Base-by-base conservation (phyloP, 2,888 invertebrate genomes). In the Hydriomena furcata region DNA sequence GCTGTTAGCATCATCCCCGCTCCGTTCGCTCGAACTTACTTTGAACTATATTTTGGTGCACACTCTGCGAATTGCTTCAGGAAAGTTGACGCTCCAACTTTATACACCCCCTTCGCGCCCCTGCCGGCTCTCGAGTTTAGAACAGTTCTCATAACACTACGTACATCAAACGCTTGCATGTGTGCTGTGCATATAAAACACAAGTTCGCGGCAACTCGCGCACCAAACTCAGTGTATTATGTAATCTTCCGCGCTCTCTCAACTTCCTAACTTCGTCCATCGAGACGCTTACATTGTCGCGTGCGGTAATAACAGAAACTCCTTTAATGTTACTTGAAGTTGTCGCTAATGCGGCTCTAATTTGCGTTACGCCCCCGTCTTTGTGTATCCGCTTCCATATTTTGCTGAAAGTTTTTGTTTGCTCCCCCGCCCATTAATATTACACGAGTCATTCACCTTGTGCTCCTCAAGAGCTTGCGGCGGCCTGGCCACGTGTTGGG, bases 41-140 rank as follows among this genome's bases (percentile, higher is more conserved):
- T 80, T 79, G 81, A 78, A 81, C 82, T 82, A 82, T 79, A 82
- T 81, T 79, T 79, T 73, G 76, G 71, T 66, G 73, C 73, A 68
- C 68, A 73, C 69, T 73, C 70, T 57, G 68, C 68, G 76, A 73
- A 75, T 77, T 66, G 71, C 67, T 68, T 68, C 66, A 58, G 63
- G 66, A 71, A 71, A 79, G 76, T 76, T 76, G 73, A 74, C 73
- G 77, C 64, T 64, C 61, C 55, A 66, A 66, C 56, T 62, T 56
- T 59, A 30, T 52, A 55, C 63, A 47, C 58, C 62, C 38, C 49
- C 56, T 36, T 42, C 47, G 31, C 58, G 60, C 58, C 50, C 41
- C 47, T 50, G 38, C 30, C 50, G 58, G 55, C 59, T 53, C 38
- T 48, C 55, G 55, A 68, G 68, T 75, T 67, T 65, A 66, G 66